Conservation (phyloP, 2,888 invertebrate genomes). For the Agrenia bidenticulata region DNA sequence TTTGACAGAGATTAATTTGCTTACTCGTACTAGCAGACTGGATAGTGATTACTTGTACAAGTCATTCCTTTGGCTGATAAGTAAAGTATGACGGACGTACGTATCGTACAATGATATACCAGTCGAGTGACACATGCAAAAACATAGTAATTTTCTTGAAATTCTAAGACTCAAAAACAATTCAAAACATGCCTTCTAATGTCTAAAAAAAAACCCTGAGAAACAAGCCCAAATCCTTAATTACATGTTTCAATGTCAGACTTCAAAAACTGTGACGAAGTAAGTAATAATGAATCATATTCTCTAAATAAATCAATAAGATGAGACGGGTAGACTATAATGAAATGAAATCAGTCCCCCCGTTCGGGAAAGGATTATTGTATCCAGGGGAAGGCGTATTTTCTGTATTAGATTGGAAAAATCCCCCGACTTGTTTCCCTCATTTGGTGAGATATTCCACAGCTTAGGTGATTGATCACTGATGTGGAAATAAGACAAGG, state of each 20-base stretch:
- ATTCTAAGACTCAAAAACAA: background rate
- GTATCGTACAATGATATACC: conserved; percentile 4
- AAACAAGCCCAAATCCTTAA: background rate
- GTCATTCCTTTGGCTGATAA: background rate
- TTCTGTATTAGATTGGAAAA: conserved; percentile 16
- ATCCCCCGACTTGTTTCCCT: conserved; percentile 27
- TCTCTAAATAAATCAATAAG: background rate
- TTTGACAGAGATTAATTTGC: conserved; percentile 21
- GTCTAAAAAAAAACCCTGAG: background rate
- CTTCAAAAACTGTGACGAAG: background rate
- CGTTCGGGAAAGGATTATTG: background rate
- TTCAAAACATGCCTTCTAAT: background rate
- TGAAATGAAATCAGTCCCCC: conserved; percentile 33
- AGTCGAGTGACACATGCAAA: background rate
- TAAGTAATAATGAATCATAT: background rate
- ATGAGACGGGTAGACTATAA: conserved; percentile 11
- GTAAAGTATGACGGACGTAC: conserved; percentile 19
- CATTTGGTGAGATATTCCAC: conserved; percentile 34
- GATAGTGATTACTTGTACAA: conserved; percentile 1
- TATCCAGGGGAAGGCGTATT: conserved; percentile 11
- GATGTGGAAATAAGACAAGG: conserved; percentile 9
- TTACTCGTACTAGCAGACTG: background rate
- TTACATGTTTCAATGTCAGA: background rate
- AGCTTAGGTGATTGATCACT: conserved; percentile 38
- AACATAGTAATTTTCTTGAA: background rate